Evolutionary conservation across 2,797 vertebrate species (phyloP), one percentile per base, ranked within the genome.

Genomic region (Tokudaia muenninki): DNA sequence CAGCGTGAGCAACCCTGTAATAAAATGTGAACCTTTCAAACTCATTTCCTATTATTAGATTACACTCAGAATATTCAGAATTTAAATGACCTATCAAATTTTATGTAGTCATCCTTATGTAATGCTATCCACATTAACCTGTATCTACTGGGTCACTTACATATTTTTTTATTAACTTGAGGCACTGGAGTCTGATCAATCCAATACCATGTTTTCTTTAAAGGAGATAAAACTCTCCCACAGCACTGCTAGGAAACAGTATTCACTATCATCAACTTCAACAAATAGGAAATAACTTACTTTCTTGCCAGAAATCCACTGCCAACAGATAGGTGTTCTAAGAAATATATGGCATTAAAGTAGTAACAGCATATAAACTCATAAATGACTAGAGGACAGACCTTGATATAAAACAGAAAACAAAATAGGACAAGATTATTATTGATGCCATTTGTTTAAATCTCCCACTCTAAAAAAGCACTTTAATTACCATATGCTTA

Each of bases 401-500:
- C 91, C 94, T 96, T 98, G 97, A 97, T 96, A 87, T 94, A 97
- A 98, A 98, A 97, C 87, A 91, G 97, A 98, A 97, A 57, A 82
- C 1, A 21, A 88, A 81, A 98, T 97, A 97, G 95, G 97, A 98
- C 98, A 98, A 93, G 90, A 97, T 98, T 98, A 97, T 98, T 98
- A 98, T 97, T 98, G 97, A 94, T 98, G 95, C 61, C 98, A 98
- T 98, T 98, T 98, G 98, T 98, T 98, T 98, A 98, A 98, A 98
- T 98, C 98, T 98, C 92, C 97, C 96, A 96, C 98, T 98, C 91
- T 98, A 98, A 97, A 98, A 98, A 98, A 98, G 97, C 96, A 96
- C 94, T 98, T 98, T 98, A 98, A 98, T 98, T 98, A 98, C 98
- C 98, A 98, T 99, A 98, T 98, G 98, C 98, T 98, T 98, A 98